Base-by-base conservation (phyloP, 1,140 invertebrate species). In the Ectropis grisescens region DNA sequence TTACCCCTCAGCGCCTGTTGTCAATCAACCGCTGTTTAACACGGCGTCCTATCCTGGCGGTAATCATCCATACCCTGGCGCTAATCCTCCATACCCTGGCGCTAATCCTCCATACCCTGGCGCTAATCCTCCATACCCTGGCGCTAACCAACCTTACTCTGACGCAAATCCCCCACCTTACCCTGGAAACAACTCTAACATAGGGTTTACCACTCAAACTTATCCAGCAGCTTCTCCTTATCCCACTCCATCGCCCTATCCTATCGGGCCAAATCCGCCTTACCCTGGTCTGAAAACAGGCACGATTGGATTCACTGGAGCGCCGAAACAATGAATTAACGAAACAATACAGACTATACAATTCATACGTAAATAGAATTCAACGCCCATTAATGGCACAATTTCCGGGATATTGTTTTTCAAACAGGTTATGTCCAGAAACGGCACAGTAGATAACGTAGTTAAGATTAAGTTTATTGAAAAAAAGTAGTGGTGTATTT, bases 201-300 rank as follows among this genome's bases (percentile, higher is more conserved):
- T n/a, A n/a, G n/a, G n/a, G n/a, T n/a, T n/a, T n/a, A n/a, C n/a
- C n/a, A n/a, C n/a, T n/a, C n/a, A n/a, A n/a, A n/a, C n/a, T n/a
- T n/a, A n/a, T n/a, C n/a, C n/a, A n/a, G n/a, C n/a, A 12, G 46
- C 32, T 30, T 13, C 48, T 5, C 50, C 51, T 10, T 51, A 59
- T 12, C 42, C 44, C 3, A 29, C 13, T 32, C 12, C 30, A 8
- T 8, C 33, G 7, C 47, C 52, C 0, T 48, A 49, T n/a, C 43
- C 53, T 19, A 19, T 8, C 3, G 10, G 11, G 11, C 27, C 33
- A 22, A 42, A 39, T 25, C 13, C 29, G 3, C 44, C 53, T 2
- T 36, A 46, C 30, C n/a, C n/a, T n/a, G n/a, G n/a, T n/a, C n/a
- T n/a, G n/a, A n/a, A n/a, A n/a, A 13, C 6, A 9, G 26, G 12